A percentile compares a stretch with the other conserved stretches of the same genome.
Evolutionary conservation across 2,888 invertebrate species (phyloP).

Genomic region (Xanthorhoe designata): DNA sequence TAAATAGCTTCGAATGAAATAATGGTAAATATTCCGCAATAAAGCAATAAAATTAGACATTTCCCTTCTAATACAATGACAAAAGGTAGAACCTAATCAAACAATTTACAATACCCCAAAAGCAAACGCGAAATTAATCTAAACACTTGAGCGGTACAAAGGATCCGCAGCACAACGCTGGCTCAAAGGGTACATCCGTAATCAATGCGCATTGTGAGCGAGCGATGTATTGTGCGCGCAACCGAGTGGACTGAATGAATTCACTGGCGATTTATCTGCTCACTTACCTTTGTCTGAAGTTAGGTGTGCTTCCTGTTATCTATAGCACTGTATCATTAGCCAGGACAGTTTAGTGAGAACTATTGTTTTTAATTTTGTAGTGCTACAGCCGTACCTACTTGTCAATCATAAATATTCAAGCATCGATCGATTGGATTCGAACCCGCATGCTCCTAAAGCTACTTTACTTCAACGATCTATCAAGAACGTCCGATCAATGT

Average conservation of each 20-base stretch:
- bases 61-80: neutral
- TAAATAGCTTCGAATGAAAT: no score
- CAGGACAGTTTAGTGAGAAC: no score
- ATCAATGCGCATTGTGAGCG: constrained; percentile 28
- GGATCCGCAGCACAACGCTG: constrained; percentile 5
- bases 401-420: no score
- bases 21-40: neutral
- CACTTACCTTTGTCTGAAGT: constrained; percentile 17
- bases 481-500: no score
- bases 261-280: constrained; percentile 17
- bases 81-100: neutral
- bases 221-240: constrained; percentile 25
- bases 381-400: no score
- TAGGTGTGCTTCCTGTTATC: constrained; percentile 4
- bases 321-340: neutral
- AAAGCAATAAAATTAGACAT: neutral
- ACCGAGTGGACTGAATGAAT: constrained; percentile 22
- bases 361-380: no score
- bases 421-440: no score
- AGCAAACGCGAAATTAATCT: constrained; percentile 15
- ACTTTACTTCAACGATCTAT: no score
- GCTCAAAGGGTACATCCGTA: constrained; percentile 28
- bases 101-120: constrained; percentile 4
- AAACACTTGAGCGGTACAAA: constrained; percentile 9
- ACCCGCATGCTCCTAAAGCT: no score